A percentile compares a stretch with the other conserved stretches of the same genome.
phyloP scores from a whole-genome alignment of 2,888 invertebrate genomes.

The Torymus tubicola region DNA sequence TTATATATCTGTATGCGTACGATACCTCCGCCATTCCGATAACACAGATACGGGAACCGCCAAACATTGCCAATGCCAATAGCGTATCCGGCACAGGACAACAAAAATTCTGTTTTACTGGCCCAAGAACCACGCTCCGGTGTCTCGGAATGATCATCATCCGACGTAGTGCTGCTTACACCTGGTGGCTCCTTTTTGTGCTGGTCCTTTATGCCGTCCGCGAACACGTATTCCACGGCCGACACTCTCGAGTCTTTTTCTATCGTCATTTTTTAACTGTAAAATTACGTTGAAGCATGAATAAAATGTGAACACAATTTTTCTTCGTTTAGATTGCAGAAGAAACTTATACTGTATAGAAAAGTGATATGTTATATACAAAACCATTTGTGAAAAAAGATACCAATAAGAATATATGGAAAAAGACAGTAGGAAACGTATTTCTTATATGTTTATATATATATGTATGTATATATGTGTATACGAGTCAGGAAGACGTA shows the following conservation, averaged over 20 bases:
- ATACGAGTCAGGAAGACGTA: no score
- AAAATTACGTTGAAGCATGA: background rate
- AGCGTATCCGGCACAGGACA: slow-evolving; percentile 90
- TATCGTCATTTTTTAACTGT: slow-evolving; percentile 35
- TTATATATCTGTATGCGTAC: background rate
- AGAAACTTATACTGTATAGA: no score
- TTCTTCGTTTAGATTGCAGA: no score
- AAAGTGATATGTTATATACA: no score
- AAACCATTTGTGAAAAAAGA: no score
- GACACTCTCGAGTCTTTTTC: slow-evolving; percentile 39
- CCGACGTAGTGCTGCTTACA: background rate
- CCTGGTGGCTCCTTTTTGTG: slow-evolving; percentile 5
- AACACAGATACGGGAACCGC: slow-evolving; percentile 92
- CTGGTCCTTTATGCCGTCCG: slow-evolving; percentile 9
- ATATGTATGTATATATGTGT: no score
- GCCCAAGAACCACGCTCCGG: slow-evolving; percentile 83
- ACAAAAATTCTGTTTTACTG: slow-evolving; percentile 86
- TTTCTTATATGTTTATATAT: no score
- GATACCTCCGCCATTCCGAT: slow-evolving; percentile 90
- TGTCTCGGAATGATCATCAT: slow-evolving; percentile 61
- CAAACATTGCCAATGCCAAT: slow-evolving; percentile 92
- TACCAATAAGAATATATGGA: no score
- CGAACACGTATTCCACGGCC: slow-evolving; percentile 34
- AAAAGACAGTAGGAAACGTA: no score
- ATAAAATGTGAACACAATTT: background rate